Evolutionary conservation across 2,888 invertebrate species (phyloP).

Genomic region (Lysandra coridon): DNA sequence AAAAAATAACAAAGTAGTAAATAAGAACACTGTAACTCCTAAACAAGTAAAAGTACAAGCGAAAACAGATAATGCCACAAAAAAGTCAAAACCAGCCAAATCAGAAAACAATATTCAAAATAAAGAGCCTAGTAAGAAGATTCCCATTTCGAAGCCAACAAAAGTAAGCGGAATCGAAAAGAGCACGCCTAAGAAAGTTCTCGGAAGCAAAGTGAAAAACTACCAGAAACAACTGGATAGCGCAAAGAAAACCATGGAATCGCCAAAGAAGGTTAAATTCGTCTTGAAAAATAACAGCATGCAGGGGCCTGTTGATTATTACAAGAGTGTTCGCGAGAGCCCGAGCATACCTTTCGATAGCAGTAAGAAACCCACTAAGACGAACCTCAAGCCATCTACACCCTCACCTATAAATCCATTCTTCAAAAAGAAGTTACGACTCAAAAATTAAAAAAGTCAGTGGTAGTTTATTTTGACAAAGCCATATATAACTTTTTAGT

Average conservation of each 20-base stretch:
- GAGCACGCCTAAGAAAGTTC: slow-evolving; percentile 40
- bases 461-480: slow-evolving; percentile 27
- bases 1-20: slow-evolving; percentile 31
- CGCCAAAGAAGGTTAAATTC: slow-evolving; percentile 86
- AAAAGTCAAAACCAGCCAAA: slow-evolving; percentile 34
- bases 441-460: slow-evolving; percentile 29
- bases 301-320: slow-evolving; percentile 87
- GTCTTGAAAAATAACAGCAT: slow-evolving; percentile 84
- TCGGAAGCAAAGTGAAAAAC: slow-evolving; percentile 58
- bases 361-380: slow-evolving; percentile 83
- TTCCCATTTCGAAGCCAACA: slow-evolving; percentile 24
- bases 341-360: slow-evolving; percentile 89
- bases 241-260: slow-evolving; percentile 44
- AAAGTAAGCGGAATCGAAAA: slow-evolving; percentile 31
- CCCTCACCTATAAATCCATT: slow-evolving; percentile 90
- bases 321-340: slow-evolving; percentile 84
- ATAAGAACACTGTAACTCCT: slow-evolving; percentile 7
- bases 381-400: slow-evolving; percentile 85
- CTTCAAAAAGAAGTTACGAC: slow-evolving; percentile 77
- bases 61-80: slow-evolving; percentile 44
- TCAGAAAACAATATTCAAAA: background rate
- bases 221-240: slow-evolving; percentile 51
- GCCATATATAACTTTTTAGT: slow-evolving; percentile 21
- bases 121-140: slow-evolving; percentile 38
- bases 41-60: slow-evolving; percentile 19